A percentile compares a stretch with the other conserved stretches of the same genome.
These are phyloP conservation scores for Premnoplex brunnescens DNA, from an alignment of 2,797 vertebrate species.

Conservation along the genomic window DNA sequence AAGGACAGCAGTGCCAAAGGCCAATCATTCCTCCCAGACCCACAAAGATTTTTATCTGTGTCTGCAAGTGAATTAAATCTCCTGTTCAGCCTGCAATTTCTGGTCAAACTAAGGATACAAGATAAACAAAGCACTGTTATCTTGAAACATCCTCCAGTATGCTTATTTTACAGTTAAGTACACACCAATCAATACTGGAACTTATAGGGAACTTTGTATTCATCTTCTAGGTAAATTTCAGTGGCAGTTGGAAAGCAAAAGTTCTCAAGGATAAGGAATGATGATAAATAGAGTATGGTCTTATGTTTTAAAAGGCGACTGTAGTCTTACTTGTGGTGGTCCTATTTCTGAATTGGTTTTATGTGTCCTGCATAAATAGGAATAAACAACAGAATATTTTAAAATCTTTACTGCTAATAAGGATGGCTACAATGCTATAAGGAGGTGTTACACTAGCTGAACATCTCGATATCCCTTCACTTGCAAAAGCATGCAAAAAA, in stretches of 20 bases:
- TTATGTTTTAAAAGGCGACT: not conserved
- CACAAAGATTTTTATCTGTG: not conserved
- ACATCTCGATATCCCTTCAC: not conserved
- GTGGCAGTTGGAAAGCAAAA: not conserved
- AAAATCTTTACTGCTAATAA: not conserved
- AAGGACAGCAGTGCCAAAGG: not conserved
- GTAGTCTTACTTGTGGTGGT: not conserved
- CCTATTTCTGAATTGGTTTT: not conserved
- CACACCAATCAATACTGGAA: not conserved
- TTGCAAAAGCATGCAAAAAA: not conserved
- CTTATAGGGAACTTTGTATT: not conserved
- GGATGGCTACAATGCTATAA: accelerated
- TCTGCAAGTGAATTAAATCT: not conserved
- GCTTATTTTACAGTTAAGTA: not conserved
- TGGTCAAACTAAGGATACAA: not conserved
- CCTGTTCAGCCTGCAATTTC: not conserved
- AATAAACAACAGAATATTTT: not conserved
- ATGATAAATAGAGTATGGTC: not conserved
- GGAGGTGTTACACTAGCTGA: not conserved
- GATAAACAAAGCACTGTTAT: not conserved
- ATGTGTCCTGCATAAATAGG: not conserved
- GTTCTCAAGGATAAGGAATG: not conserved
- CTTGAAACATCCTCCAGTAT: not conserved
- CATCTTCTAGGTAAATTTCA: not conserved
- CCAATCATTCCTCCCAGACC: not conserved